These are phyloP conservation scores for Teleopsis dalmanni DNA, from an alignment of 1,140 invertebrate species.

Conservation along the genomic window DNA sequence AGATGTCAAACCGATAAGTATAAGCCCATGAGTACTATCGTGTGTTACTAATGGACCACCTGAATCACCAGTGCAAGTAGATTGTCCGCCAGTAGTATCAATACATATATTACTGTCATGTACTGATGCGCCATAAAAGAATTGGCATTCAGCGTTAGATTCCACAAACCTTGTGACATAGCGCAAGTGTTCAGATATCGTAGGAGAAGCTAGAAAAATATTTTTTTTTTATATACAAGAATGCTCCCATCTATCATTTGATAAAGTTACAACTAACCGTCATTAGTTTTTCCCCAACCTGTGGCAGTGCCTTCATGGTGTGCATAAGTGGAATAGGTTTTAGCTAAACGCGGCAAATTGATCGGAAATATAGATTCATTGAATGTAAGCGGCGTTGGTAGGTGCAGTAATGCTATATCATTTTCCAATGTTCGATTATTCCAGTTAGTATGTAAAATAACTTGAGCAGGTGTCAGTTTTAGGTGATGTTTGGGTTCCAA, in stretches of 20 bases:
- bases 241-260: too few species aligned
- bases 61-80: conserved; percentile 45
- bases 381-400: conserved; percentile 11
- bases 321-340: conserved; percentile 25
- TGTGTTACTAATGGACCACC: conserved; percentile 45
- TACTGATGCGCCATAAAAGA: conserved; percentile 16
- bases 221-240: too few species aligned
- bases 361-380: conserved; percentile 10
- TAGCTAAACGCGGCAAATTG: conserved; percentile 15
- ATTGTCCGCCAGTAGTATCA: conserved; percentile 21
- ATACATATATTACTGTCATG: conserved; percentile 29
- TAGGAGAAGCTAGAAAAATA: neutral
- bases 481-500: neutral
- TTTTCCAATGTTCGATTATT: conserved; percentile 16
- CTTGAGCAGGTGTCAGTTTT: neutral
- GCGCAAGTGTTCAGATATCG: conserved; percentile 11
- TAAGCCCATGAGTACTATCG: conserved; percentile 12
- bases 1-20: conserved; percentile 49
- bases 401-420: conserved; percentile 32
- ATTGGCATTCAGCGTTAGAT: conserved; percentile 12
- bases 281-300: conserved; percentile 26
- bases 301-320: conserved; percentile 20
- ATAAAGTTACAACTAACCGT: too few species aligned
- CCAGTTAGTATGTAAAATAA: neutral
- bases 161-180: conserved; percentile 12